A percentile compares a stretch with the other conserved stretches of the same genome.
Evolutionary conservation across 2,888 invertebrate genomes (phyloP).

Genomic region (Drosophila hawaiiensis): DNA sequence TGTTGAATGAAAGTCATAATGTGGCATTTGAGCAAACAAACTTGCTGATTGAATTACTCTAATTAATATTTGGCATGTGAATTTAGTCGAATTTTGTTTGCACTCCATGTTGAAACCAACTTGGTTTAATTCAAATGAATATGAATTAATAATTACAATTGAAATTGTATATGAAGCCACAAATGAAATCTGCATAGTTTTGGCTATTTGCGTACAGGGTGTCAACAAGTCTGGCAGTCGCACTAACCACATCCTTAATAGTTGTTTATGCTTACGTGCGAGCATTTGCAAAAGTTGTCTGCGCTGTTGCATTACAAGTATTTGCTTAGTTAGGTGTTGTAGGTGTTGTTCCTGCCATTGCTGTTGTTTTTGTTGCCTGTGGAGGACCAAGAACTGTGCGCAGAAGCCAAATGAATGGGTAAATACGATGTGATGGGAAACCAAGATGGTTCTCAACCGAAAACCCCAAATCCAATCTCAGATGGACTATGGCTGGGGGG

Average conservation of each 20-base stretch:
- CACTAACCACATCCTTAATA: not conserved
- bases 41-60: not conserved
- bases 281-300: slow-evolving; percentile 27
- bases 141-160: not conserved
- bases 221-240: not conserved
- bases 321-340: slow-evolving; percentile 47
- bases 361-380: not conserved
- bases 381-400: not conserved
- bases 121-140: not conserved
- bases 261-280: slow-evolving; percentile 33
- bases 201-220: not conserved
- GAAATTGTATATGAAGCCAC: not conserved
- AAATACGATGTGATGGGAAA: slow-evolving; percentile 9
- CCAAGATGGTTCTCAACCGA: not conserved
- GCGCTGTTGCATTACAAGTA: slow-evolving; percentile 23
- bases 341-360: not conserved
- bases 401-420: slow-evolving; percentile 21
- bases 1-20: not conserved
- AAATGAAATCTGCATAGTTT: not conserved
- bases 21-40: not conserved
- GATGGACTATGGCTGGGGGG: slow-evolving; percentile 4
- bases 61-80: not conserved
- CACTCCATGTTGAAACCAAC: no score
- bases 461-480: slow-evolving; percentile 43
- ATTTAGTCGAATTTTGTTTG: not conserved